Conservation (phyloP, 1,140 invertebrate genomes). For the Penaeus chinensis region DNA sequence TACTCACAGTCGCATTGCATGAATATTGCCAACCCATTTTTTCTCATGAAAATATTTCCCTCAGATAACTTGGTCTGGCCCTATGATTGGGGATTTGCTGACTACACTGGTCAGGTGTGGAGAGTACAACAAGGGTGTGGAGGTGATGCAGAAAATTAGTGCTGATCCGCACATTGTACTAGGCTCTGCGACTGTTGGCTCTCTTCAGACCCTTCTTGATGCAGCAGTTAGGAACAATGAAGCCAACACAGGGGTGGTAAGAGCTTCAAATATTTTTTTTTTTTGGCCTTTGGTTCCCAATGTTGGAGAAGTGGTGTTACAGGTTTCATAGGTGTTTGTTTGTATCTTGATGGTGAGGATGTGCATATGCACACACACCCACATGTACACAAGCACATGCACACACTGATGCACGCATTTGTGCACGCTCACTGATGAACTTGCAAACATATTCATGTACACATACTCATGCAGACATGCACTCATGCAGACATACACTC, state of each 20-base stretch:
- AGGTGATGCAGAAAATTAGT: constrained; percentile 24
- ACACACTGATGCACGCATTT: too few species aligned
- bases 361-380: too few species aligned
- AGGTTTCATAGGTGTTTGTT: not conserved
- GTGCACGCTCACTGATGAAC: too few species aligned
- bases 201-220: not conserved
- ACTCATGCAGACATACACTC: too few species aligned
- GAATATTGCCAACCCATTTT: not conserved
- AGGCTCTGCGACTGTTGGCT: not conserved
- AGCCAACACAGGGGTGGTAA: constrained; percentile 26
- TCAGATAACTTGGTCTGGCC: constrained; percentile 40
- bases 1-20: too few species aligned
- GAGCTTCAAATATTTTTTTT: not conserved
- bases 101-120: constrained; percentile 25
- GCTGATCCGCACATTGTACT: constrained; percentile 10
- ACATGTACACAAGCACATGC: too few species aligned
- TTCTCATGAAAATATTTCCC: not conserved
- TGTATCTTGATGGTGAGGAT: not conserved
- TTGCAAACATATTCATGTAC: too few species aligned
- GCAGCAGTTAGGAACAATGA: constrained; percentile 3
- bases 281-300: not conserved
- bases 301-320: not conserved
- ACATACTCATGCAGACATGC: too few species aligned
- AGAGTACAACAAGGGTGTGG: constrained; percentile 14
- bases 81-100: constrained; percentile 39